Evolutionary conservation across 2,797 vertebrate species (phyloP).

Genomic region (Eidolon dupreanum): DNA sequence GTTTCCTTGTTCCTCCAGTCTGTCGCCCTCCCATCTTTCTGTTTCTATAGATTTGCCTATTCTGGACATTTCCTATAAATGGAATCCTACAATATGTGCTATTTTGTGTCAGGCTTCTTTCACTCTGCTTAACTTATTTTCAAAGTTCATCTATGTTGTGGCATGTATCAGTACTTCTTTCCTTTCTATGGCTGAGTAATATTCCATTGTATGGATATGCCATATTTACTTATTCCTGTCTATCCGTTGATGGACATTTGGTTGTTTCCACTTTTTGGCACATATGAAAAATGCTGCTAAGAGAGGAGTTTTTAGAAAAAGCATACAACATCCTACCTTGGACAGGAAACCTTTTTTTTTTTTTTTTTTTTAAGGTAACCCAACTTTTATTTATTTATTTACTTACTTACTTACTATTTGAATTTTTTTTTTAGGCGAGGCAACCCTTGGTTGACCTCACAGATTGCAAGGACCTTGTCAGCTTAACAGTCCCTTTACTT

Average conservation of each 20-base stretch:
- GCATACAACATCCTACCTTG: neutral
- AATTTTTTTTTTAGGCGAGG: too few species aligned
- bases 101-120: neutral
- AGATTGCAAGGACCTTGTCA: too few species aligned
- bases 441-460: too few species aligned
- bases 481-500: too few species aligned
- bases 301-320: neutral
- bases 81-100: neutral
- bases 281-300: neutral
- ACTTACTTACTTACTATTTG: too few species aligned
- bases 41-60: neutral
- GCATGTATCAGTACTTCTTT: neutral
- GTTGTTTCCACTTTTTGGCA: neutral
- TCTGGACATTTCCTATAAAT: neutral
- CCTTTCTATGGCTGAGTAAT: neutral
- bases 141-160: neutral
- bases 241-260: neutral
- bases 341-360: neutral
- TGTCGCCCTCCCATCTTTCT: neutral
- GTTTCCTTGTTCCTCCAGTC: neutral
- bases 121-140: neutral
- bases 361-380: too few species aligned
- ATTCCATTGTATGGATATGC: accelerated
- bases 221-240: neutral
- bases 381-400: too few species aligned